These are phyloP conservation scores for Ruditapes philippinarum DNA, from an alignment of 1,140 invertebrate species.

Conservation along the genomic window DNA sequence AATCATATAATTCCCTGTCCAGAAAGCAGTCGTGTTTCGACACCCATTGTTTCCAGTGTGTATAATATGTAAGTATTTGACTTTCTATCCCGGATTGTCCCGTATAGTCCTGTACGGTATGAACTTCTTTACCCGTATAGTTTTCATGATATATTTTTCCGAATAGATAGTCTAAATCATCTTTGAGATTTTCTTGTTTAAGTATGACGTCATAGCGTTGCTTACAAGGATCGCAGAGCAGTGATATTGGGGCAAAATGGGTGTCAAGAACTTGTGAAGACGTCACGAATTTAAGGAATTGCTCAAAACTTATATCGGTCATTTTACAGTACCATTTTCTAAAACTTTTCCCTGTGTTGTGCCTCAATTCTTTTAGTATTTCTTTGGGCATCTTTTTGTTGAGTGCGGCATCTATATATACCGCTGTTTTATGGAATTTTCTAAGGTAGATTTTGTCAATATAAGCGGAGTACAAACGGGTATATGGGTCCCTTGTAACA, in stretches of 20 bases:
- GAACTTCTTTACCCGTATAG: not conserved
- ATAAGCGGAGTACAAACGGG: constrained; percentile 49
- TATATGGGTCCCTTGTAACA: constrained; percentile 43
- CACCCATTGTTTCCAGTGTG: not conserved
- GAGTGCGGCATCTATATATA: not conserved
- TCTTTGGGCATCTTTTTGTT: not conserved
- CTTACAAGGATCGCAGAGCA: constrained; percentile 37
- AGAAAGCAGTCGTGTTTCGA: not conserved
- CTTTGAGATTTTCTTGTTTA: constrained; percentile 28
- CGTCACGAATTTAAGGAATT: constrained; percentile 14
- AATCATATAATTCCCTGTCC: not conserved
- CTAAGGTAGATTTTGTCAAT: constrained; percentile 48
- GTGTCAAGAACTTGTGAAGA: not conserved
- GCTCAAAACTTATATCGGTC: constrained; percentile 14
- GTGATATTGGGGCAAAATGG: constrained; percentile 24
- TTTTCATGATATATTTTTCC: not conserved
- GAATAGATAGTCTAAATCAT: not conserved
- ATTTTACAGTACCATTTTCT: not conserved
- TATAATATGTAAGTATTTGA: not conserved
- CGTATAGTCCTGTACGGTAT: not conserved
- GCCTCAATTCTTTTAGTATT: not conserved
- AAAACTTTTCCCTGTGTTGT: not conserved
- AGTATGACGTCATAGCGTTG: constrained; percentile 5
- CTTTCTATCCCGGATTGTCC: not conserved
- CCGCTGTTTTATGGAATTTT: constrained; percentile 1